phyloP scores from a whole-genome alignment of 2,888 invertebrate genomes.

The Cyclophora punctaria region DNA sequence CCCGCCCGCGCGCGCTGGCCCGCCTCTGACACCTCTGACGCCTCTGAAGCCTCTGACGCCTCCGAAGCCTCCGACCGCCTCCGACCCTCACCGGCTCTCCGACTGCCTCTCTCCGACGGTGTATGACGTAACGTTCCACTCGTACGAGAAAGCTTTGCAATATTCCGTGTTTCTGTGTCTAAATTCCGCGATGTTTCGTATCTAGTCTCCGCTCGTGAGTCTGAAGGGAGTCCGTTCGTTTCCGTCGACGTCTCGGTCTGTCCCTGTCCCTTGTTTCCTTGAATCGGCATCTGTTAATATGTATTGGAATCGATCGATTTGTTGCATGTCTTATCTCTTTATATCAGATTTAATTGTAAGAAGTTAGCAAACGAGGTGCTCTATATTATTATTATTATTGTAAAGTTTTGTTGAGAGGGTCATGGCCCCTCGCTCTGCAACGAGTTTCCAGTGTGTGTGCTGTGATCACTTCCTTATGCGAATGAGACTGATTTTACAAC shows the following conservation, averaged over 20 bases:
- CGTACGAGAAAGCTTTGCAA: conserved; percentile 34
- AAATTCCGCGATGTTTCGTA: conserved; percentile 46
- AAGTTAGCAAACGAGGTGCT: conserved; percentile 66
- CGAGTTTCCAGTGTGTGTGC: conserved; percentile 73
- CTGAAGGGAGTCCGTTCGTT: conserved; percentile 30
- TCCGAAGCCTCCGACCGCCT: conserved; percentile 2
- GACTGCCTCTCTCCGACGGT: conserved; percentile 3
- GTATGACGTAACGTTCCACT: conserved; percentile 32
- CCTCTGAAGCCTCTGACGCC: not conserved
- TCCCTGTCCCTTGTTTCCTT: conserved; percentile 16
- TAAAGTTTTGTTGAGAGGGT: conserved; percentile 60
- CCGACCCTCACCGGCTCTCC: not conserved
- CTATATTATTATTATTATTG: conserved; percentile 60
- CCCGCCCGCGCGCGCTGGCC: conserved; percentile 54
- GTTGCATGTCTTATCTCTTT: conserved; percentile 45
- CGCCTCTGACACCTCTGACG: conserved; percentile 29
- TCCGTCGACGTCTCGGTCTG: conserved; percentile 43
- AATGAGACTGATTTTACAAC: conserved; percentile 75
- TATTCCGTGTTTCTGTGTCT: conserved; percentile 39
- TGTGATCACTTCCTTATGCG: conserved; percentile 75
- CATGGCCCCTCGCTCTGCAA: conserved; percentile 63
- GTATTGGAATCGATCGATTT: conserved; percentile 47
- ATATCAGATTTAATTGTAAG: conserved; percentile 58
- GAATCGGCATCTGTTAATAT: conserved; percentile 15
- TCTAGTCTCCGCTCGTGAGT: conserved; percentile 62